Evolutionary conservation across 2,113 vertebrate genomes (phyloP).

Genomic region (Pluvianellus socialis): DNA sequence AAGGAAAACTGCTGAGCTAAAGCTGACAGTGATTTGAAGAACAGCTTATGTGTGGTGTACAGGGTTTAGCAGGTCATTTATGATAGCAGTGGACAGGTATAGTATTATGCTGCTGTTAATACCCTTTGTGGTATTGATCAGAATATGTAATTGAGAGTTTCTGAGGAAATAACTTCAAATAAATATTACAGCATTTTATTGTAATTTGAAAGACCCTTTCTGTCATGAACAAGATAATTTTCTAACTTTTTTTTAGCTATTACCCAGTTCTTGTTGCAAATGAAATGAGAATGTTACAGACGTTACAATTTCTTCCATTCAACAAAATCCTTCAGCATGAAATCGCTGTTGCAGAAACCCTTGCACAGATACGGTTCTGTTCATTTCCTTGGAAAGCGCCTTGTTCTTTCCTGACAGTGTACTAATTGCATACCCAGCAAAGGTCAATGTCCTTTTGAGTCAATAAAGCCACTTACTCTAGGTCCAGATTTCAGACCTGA

Average conservation of each 20-base stretch:
- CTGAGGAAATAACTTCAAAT: not conserved
- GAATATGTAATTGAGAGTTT: not conserved
- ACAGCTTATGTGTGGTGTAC: not conserved
- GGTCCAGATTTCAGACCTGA: not conserved
- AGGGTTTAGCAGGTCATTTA: not conserved
- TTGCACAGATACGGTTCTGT: not conserved
- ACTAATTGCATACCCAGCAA: not conserved
- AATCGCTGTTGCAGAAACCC: not conserved
- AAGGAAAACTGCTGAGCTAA: not conserved
- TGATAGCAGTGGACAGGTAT: not conserved
- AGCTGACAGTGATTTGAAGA: not conserved
- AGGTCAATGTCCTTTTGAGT: not conserved
- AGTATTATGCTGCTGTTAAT: not conserved
- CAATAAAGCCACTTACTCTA: not conserved
- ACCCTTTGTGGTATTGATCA: not conserved
- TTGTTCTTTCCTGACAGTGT: not conserved
- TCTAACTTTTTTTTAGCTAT: not conserved
- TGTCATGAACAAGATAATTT: not conserved
- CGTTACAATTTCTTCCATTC: not conserved
- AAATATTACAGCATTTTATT: not conserved
- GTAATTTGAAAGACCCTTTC: not conserved
- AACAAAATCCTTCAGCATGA: not conserved
- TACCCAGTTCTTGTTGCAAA: not conserved
- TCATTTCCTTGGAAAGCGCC: not conserved
- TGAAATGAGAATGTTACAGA: not conserved